phyloP scores from a whole-genome alignment of 2,888 invertebrate species.

The Onthophagus sagittarius region DNA sequence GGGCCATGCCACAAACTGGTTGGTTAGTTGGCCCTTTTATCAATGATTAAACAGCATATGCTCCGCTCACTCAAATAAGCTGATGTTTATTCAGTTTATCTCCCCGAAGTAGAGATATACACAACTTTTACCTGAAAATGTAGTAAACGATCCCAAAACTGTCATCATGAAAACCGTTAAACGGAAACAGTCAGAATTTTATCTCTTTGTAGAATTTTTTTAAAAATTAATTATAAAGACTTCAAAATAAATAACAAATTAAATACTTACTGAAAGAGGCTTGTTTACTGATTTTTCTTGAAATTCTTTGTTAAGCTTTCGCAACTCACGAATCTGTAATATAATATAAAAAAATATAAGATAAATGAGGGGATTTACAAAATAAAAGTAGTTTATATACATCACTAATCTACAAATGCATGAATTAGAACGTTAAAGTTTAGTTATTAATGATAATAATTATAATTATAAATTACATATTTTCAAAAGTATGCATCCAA shows the following conservation, averaged over 20 bases:
- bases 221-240: neutral
- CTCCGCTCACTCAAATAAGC: neutral
- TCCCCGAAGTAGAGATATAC: neutral
- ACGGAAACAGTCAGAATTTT: neutral
- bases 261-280: neutral
- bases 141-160: neutral
- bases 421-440: no score
- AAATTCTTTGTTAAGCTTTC: neutral
- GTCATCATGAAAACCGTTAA: neutral
- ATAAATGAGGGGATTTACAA: no score
- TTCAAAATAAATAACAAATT: neutral
- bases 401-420: no score
- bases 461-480: no score
- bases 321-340: neutral
- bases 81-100: neutral
- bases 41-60: conserved; percentile 1
- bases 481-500: no score
- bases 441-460: no score
- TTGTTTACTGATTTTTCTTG: neutral
- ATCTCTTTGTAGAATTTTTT: neutral
- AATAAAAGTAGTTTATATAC: no score
- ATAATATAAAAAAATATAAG: neutral
- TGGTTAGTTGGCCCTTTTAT: neutral
- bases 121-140: neutral
- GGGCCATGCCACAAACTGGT: neutral